Base-by-base conservation (phyloP, 2,888 invertebrate genomes). In the Bellardia bayeri region DNA sequence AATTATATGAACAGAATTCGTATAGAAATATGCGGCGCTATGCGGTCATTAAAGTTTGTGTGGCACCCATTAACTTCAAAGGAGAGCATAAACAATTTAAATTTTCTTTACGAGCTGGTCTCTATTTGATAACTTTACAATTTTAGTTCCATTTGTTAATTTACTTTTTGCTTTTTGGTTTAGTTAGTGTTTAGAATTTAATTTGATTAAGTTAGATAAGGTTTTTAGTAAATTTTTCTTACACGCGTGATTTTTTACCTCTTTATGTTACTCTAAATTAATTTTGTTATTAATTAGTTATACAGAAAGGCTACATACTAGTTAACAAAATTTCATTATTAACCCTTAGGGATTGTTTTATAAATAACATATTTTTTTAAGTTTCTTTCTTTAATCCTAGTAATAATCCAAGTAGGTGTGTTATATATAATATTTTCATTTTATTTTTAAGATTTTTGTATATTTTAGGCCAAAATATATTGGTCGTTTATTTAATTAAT, bases 241-340 rank as follows among this genome's bases (percentile, higher is more conserved):
- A 37, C 40, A 16, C 14, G 16, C 5, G 11, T 42, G 9, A 66
- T 42, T 42, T 45, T 13, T 45, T 13, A 45, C 3, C 45, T 11
- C 4, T 42, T 66, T 42, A 42, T 42, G 9, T 11, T 42, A 11
- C 23, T 66, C 63, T 37, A 64, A 64, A 63, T 68, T 45, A 61
- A 58, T 61, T 42, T 54, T 16, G 23, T 51, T 71, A 63, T 56
- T 9, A 49, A 51, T 56, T 14, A 75, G n/a, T 72, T 63, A 68
- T 68, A 85, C 42, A 69, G 51, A 75, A 61, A 75, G 54, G 30
- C 88, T 86, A 88, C 86, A 69, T 81, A 88, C 86, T 88, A 88
- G 75, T 88, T 86, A 88, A 88, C 88, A 86, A 88, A 86, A 86
- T 54, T 54, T 66, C 54, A 68, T 74, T 30, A 72, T 61, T 45